Percentiles rank a stretch among this genome's conserved stretches.
Conservation (phyloP, 2,113 vertebrate genomes). For the Bubo blakistoni region DNA sequence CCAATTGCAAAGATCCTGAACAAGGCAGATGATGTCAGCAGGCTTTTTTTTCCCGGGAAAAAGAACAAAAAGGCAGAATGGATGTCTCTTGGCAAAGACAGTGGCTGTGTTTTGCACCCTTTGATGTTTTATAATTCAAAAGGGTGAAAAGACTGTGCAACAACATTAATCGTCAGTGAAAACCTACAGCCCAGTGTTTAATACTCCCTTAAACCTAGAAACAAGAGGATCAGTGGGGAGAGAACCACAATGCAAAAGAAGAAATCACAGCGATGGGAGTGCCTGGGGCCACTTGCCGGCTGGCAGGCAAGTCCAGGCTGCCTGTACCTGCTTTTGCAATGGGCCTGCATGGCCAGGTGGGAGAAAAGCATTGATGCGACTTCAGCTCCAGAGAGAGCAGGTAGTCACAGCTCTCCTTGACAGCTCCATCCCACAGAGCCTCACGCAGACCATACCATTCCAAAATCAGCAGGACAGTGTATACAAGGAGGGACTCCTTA, state of each 20-base stretch:
- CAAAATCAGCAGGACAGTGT: background rate
- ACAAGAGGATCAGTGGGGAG: background rate
- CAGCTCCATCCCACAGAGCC: background rate
- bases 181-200: background rate
- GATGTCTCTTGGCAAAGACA: background rate
- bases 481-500: background rate
- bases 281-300: background rate
- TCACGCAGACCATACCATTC: rapidly evolving
- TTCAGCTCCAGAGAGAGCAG: background rate
- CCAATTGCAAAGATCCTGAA: constrained; percentile 11
- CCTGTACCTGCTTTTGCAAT: background rate
- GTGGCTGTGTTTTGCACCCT: background rate
- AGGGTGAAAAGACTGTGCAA: background rate
- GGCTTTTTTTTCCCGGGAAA: background rate
- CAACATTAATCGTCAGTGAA: background rate
- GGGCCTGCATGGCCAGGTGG: background rate
- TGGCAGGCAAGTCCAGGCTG: background rate
- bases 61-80: constrained; percentile 14
- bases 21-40: background rate
- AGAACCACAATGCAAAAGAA: background rate
- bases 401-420: background rate
- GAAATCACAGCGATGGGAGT: background rate
- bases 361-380: background rate
- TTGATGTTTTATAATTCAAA: background rate
- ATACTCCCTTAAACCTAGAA: background rate